phyloP scores from a whole-genome alignment of 2,113 vertebrate genomes.

The Ophthalmolycus amberensis region DNA sequence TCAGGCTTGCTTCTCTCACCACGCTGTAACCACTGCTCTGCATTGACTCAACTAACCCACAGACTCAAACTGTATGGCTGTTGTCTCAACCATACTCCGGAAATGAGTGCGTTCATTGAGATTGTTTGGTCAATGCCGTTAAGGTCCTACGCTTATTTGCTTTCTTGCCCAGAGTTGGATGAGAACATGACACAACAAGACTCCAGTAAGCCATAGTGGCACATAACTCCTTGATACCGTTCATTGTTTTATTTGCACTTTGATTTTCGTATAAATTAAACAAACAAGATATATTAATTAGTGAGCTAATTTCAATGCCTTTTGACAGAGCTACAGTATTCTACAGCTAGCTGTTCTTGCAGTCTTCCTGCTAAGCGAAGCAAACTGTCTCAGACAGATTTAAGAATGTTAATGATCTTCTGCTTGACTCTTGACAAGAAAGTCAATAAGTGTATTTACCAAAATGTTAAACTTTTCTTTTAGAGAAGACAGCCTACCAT shows the following conservation, averaged over 20 bases:
- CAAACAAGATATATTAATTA: neutral
- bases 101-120: neutral
- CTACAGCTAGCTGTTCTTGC: neutral
- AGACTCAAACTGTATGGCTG: neutral
- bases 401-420: neutral
- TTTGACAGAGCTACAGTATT: neutral
- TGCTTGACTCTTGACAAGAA: neutral
- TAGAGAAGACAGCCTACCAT: neutral
- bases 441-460: neutral
- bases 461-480: neutral
- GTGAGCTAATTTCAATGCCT: neutral
- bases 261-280: neutral
- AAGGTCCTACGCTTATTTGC: neutral
- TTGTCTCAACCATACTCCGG: neutral
- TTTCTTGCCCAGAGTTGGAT: neutral
- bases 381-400: neutral
- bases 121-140: neutral
- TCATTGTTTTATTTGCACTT: neutral
- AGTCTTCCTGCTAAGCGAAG: neutral
- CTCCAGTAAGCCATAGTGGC: too few species aligned
- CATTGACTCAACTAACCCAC: constrained; percentile 1
- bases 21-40: constrained; percentile 7
- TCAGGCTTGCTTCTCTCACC: constrained; percentile 26
- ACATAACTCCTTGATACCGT: too few species aligned
- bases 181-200: neutral